Evolutionary conservation across 2,113 vertebrate genomes (phyloP).

Genomic region (Epinephelus lanceolatus): DNA sequence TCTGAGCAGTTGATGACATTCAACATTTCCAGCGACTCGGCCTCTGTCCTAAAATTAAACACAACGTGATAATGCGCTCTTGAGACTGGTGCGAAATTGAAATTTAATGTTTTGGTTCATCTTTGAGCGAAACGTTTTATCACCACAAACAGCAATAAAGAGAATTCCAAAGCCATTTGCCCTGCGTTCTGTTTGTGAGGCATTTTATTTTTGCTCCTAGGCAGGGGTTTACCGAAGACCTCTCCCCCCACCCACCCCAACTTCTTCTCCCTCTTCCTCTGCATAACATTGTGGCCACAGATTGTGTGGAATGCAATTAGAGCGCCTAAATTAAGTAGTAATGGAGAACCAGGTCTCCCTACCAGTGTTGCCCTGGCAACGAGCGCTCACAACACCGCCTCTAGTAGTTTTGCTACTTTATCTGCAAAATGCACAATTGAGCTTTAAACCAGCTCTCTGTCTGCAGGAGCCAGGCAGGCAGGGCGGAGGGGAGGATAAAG

Average conservation of each 20-base stretch:
- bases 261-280: slow-evolving; percentile 50
- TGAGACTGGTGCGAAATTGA: slow-evolving; percentile 59
- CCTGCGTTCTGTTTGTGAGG: slow-evolving; percentile 28
- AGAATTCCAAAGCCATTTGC: slow-evolving; percentile 59
- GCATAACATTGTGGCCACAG: slow-evolving; percentile 92
- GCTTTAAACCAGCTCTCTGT: slow-evolving; percentile 96
- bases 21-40: neutral
- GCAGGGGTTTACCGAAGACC: slow-evolving; percentile 51
- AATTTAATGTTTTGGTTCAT: slow-evolving; percentile 62
- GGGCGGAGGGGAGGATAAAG: slow-evolving; percentile 53
- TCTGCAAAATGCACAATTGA: slow-evolving; percentile 99
- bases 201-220: slow-evolving; percentile 51
- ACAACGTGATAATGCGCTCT: slow-evolving; percentile 43
- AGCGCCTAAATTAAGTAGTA: slow-evolving; percentile 99
- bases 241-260: slow-evolving; percentile 31
- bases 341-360: slow-evolving; percentile 99
- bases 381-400: slow-evolving; percentile 96
- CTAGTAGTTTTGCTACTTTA: slow-evolving; percentile 99
- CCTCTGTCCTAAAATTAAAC: slow-evolving; percentile 52
- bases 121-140: slow-evolving; percentile 68
- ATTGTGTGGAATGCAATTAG: slow-evolving; percentile 99
- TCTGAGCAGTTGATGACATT: slow-evolving; percentile 28
- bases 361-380: slow-evolving; percentile 98
- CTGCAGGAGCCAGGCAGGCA: slow-evolving; percentile 93
- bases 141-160: slow-evolving; percentile 60